phyloP scores from a whole-genome alignment of 2,113 vertebrate species.

The Delphinapterus leucas region DNA sequence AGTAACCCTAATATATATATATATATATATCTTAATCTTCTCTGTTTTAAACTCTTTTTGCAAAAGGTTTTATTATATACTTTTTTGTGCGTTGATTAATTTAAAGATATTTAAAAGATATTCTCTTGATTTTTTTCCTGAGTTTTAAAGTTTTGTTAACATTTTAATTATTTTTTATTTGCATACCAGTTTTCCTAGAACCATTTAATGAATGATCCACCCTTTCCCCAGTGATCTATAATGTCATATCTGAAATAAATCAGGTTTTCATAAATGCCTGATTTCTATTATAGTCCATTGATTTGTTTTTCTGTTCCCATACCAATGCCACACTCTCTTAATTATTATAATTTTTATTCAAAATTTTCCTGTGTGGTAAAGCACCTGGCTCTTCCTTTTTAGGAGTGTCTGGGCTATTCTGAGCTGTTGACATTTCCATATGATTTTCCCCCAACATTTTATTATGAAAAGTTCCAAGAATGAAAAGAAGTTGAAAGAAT shows the following conservation, averaged over 20 bases:
- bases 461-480: neutral
- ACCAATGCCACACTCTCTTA: neutral
- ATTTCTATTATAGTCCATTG: neutral
- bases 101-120: neutral
- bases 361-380: neutral
- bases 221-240: neutral
- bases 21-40: neutral
- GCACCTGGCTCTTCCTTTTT: neutral
- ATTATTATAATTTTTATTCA: neutral
- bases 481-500: neutral
- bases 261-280: neutral
- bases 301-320: neutral
- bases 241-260: neutral
- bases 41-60: neutral
- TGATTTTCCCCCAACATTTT: neutral
- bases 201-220: neutral
- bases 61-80: neutral
- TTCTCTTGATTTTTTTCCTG: neutral
- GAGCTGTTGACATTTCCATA: neutral
- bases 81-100: neutral
- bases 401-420: neutral
- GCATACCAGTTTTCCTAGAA: neutral
- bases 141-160: neutral
- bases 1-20: neutral
- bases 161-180: conserved; percentile 5